These are phyloP conservation scores for Apogon talboti DNA, from an alignment of 2,797 vertebrate species.

Conservation along the genomic window DNA sequence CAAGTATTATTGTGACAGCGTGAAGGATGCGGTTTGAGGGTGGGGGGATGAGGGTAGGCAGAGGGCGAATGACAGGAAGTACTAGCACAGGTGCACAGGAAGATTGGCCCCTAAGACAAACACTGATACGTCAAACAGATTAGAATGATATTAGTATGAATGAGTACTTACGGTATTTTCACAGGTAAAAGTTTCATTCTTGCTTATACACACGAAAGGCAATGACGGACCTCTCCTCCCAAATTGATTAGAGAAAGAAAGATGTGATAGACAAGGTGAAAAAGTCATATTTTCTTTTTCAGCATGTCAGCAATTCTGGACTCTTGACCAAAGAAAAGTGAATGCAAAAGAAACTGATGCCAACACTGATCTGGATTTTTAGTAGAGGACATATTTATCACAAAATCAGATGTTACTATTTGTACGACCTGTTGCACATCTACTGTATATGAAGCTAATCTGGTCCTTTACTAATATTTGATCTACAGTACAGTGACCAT, in stretches of 20 bases:
- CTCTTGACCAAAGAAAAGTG: not conserved
- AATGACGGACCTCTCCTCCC: not conserved
- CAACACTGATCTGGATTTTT: slow-evolving; percentile 26
- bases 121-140: slow-evolving; percentile 49
- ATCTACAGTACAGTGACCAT: not conserved
- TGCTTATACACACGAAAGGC: slow-evolving; percentile 10
- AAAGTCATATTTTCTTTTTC: not conserved
- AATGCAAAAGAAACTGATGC: slow-evolving; percentile 27
- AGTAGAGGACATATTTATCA: slow-evolving; percentile 41
- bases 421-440: slow-evolving; percentile 3
- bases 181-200: slow-evolving; percentile 27
- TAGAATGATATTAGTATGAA: slow-evolving; percentile 38
- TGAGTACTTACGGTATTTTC: slow-evolving; percentile 45
- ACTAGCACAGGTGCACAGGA: slow-evolving; percentile 88
- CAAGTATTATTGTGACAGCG: slow-evolving; percentile 68
- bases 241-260: not conserved
- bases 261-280: not conserved
- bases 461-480: slow-evolving; percentile 5
- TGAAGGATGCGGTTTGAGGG: slow-evolving; percentile 84
- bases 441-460: slow-evolving; percentile 8
- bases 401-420: slow-evolving; percentile 23
- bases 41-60: slow-evolving; percentile 55
- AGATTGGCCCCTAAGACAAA: slow-evolving; percentile 78
- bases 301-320: not conserved
- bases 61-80: slow-evolving; percentile 83